phyloP scores from a whole-genome alignment of 2,113 vertebrate species.

The Pseudolaguvia tuberculata region DNA sequence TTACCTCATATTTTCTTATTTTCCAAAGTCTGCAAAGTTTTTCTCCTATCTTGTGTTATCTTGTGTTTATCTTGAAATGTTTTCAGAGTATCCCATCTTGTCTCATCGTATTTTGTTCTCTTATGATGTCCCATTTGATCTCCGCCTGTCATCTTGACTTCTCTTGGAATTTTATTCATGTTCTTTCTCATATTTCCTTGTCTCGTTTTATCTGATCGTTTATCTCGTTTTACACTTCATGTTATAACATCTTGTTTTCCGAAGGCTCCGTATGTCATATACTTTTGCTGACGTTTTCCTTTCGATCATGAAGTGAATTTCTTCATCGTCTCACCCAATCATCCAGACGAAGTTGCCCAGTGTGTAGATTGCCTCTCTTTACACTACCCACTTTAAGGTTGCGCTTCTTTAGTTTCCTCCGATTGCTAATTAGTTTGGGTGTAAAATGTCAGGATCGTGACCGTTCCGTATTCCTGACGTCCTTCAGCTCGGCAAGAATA shows the following conservation, averaged over 20 bases:
- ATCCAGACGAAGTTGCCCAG: neutral
- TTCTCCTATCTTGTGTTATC: no score
- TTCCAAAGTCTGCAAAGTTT: no score
- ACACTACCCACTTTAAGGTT: neutral
- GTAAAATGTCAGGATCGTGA: neutral
- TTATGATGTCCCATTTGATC: no score
- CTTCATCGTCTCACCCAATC: neutral
- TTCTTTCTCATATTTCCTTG: neutral
- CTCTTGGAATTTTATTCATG: no score
- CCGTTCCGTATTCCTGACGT: neutral
- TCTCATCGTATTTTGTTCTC: no score
- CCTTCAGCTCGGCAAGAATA: neutral
- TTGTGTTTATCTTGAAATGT: no score
- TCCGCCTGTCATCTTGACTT: no score
- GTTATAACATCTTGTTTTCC: neutral
- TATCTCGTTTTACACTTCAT: neutral
- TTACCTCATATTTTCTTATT: no score
- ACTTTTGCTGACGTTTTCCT: neutral
- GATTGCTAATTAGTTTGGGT: constrained; percentile 20
- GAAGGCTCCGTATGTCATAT: neutral
- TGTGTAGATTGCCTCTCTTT: neutral
- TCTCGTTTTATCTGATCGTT: neutral
- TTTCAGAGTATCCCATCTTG: neutral
- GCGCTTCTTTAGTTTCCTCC: neutral
- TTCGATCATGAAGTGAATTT: neutral